These are phyloP conservation scores for Loris lydekkerianus DNA, from an alignment of 2,797 vertebrate genomes.

Conservation along the genomic window DNA sequence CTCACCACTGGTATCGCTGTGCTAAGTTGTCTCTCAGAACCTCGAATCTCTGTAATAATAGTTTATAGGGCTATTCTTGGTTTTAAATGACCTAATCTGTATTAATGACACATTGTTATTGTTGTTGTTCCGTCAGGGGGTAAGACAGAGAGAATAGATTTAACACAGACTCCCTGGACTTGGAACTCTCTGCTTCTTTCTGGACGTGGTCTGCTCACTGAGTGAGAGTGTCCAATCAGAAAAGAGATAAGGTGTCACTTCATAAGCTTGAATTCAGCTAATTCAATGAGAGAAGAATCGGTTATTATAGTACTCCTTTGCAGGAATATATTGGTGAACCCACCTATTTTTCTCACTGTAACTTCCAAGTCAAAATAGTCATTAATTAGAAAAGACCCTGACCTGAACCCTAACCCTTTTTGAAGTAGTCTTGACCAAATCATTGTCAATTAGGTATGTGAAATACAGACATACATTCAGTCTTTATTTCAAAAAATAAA, in stretches of 20 bases:
- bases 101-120: neutral
- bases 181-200: neutral
- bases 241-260: neutral
- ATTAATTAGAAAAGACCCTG: neutral
- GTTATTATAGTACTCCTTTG: neutral
- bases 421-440: neutral
- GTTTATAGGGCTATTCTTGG: neutral
- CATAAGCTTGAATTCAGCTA: neutral
- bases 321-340: neutral
- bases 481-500: neutral
- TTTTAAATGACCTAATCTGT: neutral
- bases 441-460: neutral
- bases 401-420: neutral
- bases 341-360: neutral
- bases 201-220: neutral
- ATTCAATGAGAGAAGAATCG: neutral
- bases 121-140: neutral
- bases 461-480: neutral
- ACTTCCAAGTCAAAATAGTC: neutral
- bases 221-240: neutral
- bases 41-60: fast-evolving
- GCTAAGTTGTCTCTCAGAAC: neutral
- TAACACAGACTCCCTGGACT: neutral
- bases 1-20: fast-evolving
- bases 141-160: neutral